Conservation (phyloP, 2,888 invertebrate species). For the Ctena decussata region DNA sequence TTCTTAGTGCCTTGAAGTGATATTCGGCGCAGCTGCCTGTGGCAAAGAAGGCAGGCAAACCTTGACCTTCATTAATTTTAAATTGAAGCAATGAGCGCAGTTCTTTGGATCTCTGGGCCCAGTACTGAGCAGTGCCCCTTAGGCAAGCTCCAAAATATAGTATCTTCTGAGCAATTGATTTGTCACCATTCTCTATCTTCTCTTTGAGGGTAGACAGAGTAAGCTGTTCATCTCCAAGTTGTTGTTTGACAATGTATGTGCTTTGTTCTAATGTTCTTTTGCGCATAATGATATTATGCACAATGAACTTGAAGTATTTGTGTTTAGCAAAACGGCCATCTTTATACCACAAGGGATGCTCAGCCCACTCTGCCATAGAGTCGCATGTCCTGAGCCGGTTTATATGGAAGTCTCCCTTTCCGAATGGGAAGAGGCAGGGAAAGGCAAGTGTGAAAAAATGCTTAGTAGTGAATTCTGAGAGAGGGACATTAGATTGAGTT, state of each 20-base stretch:
- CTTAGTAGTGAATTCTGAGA: constrained; percentile 45
- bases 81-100: not conserved
- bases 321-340: constrained; percentile 11
- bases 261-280: constrained; percentile 61
- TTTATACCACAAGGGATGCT: not conserved
- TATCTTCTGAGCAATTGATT: not conserved
- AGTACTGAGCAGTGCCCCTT: not conserved
- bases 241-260: constrained; percentile 61
- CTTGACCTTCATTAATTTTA: not conserved
- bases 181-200: constrained; percentile 49
- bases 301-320: constrained; percentile 15
- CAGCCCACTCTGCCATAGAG: constrained; percentile 25
- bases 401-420: constrained; percentile 26
- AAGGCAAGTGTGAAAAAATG: constrained; percentile 43
- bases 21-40: not conserved
- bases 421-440: constrained; percentile 33
- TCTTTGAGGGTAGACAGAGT: constrained; percentile 11
- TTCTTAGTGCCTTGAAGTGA: not conserved
- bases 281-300: constrained; percentile 64
- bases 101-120: not conserved
- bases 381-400: constrained; percentile 24
- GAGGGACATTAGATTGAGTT: constrained; percentile 31
- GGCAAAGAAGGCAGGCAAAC: not conserved
- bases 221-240: constrained; percentile 58
- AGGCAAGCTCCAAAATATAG: constrained; percentile 12